Conservation (phyloP, 2,888 invertebrate genomes). For the Pristionchus maxplancki region DNA sequence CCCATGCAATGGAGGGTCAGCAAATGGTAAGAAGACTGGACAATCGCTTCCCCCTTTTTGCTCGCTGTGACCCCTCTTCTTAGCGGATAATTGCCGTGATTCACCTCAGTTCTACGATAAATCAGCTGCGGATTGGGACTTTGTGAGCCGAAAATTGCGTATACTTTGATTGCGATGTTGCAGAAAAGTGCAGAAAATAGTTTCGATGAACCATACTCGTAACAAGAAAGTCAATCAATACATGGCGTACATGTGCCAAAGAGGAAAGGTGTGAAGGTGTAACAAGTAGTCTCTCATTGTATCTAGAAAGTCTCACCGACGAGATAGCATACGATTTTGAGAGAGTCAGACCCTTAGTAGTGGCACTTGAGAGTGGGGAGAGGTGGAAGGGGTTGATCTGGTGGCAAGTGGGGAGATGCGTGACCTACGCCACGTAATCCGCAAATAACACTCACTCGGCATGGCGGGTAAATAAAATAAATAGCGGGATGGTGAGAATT, state of each 20-base stretch:
- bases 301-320: neutral
- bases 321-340: neutral
- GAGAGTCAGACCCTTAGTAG: neutral
- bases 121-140: neutral
- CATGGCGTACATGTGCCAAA: neutral
- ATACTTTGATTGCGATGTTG: neutral
- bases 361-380: neutral
- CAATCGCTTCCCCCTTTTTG: neutral
- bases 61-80: neutral
- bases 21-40: neutral
- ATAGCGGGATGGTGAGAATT: too few species aligned
- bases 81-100: neutral
- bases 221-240: neutral
- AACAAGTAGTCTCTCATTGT: too few species aligned
- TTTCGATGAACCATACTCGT: neutral
- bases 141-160: constrained; percentile 12
- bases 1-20: neutral
- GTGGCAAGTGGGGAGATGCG: neutral
- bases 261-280: constrained; percentile 1
- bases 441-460: too few species aligned
- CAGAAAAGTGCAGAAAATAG: neutral
- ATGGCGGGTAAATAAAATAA: too few species aligned
- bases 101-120: neutral
- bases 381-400: neutral
- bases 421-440: neutral